Evolutionary conservation across 2,113 vertebrate species (phyloP).

Genomic region (Trichechus manatus): DNA sequence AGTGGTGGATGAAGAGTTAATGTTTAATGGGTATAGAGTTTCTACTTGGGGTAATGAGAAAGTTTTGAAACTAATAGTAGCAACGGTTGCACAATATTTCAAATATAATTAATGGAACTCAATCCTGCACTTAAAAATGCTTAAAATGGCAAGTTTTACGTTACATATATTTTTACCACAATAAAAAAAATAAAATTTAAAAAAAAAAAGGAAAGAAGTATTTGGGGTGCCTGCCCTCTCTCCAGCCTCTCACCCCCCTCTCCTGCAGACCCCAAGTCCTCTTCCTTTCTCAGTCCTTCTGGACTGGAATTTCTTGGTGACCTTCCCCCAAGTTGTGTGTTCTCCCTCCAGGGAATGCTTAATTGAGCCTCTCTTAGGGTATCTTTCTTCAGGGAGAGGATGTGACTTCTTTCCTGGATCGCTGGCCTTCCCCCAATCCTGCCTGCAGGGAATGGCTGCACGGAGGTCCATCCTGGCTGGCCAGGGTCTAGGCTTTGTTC

Average conservation of each 20-base stretch:
- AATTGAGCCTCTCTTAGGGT: background rate
- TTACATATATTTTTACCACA: too few species aligned
- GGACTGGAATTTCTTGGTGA: background rate
- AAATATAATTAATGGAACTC: too few species aligned
- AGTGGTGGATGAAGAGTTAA: too few species aligned
- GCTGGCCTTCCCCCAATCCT: background rate
- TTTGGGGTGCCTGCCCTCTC: background rate
- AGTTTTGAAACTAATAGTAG: too few species aligned
- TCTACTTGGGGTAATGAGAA: too few species aligned
- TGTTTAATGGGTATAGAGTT: too few species aligned
- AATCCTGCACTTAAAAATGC: too few species aligned
- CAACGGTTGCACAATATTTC: too few species aligned
- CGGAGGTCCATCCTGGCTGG: background rate
- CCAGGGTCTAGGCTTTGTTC: background rate
- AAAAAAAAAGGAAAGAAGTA: too few species aligned
- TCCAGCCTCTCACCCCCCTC: background rate
- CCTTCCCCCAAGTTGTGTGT: background rate
- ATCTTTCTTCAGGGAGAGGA: background rate
- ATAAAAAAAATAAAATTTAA: too few species aligned
- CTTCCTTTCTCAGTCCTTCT: background rate
- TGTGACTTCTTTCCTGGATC: too few species aligned
- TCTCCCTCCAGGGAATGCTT: background rate
- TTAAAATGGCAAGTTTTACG: too few species aligned
- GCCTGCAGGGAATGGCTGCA: background rate
- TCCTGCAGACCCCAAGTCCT: background rate